Conservation (phyloP, 2,113 vertebrate genomes). For the Cottus gobio region DNA sequence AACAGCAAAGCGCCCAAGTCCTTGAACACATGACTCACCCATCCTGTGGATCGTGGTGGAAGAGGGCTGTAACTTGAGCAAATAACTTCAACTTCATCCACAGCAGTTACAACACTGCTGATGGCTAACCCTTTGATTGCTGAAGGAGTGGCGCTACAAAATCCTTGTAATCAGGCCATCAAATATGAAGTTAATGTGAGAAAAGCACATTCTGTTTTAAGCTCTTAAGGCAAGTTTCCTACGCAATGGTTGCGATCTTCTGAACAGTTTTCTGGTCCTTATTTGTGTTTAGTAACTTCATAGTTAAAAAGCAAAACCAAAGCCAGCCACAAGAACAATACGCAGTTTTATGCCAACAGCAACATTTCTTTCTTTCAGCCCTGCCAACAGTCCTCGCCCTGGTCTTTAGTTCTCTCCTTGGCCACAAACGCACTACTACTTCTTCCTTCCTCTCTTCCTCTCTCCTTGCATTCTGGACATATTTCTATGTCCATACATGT, state of each 20-base stretch:
- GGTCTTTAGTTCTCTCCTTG: conserved; percentile 60
- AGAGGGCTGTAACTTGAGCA: conserved; percentile 75
- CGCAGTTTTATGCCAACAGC: conserved; percentile 73
- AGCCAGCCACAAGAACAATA: conserved; percentile 78
- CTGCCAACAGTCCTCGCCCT: conserved; percentile 58
- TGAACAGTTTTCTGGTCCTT: not conserved
- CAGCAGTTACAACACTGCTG: conserved; percentile 51
- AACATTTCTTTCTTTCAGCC: conserved; percentile 70
- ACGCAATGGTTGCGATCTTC: not conserved
- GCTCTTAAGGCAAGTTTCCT: not conserved
- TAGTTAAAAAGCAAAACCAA: conserved; percentile 64
- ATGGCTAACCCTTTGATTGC: conserved; percentile 62
- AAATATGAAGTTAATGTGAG: not conserved
- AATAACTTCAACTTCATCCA: conserved; percentile 67
- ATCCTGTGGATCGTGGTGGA: conserved; percentile 76
- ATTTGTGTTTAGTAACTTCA: conserved; percentile 50
- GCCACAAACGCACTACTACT: conserved; percentile 46
- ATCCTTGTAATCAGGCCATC: conserved; percentile 5
- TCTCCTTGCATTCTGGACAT: conserved; percentile 30
- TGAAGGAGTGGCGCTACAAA: conserved; percentile 43
- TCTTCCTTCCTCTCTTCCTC: conserved; percentile 66
- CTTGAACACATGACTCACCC: conserved; percentile 81
- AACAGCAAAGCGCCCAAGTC: conserved; percentile 67
- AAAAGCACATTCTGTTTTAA: not conserved
- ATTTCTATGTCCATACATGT: conserved; percentile 20